Conservation (phyloP, 2,888 invertebrate species). For the Pasiphila rectangulata region DNA sequence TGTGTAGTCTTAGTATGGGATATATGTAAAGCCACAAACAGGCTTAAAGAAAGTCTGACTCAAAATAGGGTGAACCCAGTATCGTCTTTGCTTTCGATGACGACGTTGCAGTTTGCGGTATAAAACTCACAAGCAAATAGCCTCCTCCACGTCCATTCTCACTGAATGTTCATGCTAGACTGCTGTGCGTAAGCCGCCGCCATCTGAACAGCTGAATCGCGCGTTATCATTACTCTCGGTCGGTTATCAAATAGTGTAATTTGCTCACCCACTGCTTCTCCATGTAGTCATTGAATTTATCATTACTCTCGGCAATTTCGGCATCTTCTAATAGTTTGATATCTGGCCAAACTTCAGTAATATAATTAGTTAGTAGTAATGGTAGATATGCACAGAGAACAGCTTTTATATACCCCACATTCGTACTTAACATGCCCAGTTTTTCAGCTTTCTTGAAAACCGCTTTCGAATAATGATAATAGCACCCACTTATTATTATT, state of each 20-base stretch:
- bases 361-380: conserved; percentile 5
- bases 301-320: neutral
- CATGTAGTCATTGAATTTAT: neutral
- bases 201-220: too few species aligned
- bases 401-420: conserved; percentile 1
- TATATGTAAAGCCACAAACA: too few species aligned
- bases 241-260: conserved; percentile 1
- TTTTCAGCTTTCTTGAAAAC: conserved; percentile 10
- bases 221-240: too few species aligned
- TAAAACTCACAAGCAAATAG: too few species aligned
- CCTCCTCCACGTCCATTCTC: too few species aligned
- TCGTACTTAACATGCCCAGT: conserved; percentile 5
- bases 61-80: too few species aligned
- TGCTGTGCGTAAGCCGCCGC: too few species aligned
- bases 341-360: conserved; percentile 12
- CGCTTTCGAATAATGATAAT: conserved; percentile 14
- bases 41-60: too few species aligned
- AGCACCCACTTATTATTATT: conserved; percentile 13
- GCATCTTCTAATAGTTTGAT: conserved; percentile 5
- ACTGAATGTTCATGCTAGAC: too few species aligned
- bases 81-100: too few species aligned
- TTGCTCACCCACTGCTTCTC: conserved; percentile 4
- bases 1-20: too few species aligned
- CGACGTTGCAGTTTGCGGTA: too few species aligned
- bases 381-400: conserved; percentile 11